Evolutionary conservation across 2,888 invertebrate species (phyloP), one percentile per base, ranked within the genome.

Genomic region (Deilephila porcellus): DNA sequence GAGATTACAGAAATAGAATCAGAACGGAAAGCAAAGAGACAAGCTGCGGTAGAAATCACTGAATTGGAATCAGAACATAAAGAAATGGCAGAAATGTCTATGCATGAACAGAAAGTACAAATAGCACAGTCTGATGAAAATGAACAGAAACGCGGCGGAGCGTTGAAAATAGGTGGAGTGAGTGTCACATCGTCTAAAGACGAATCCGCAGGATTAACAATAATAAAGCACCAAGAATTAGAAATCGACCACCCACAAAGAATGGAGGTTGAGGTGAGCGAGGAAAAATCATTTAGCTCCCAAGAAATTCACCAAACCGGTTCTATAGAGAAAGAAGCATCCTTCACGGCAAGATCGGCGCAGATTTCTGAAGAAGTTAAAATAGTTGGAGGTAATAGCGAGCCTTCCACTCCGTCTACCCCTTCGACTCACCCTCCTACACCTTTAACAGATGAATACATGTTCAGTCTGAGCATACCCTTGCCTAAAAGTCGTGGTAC

Each of bases 381-480:
- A 67, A n/a, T 34, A 45, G 45, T 60, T 17, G 29, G 60, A 60
- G 25, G 60, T 60, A 25, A 60, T 29, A 67, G 67, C 3, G 71
- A 71, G 19, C 59, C 71, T 6, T 60, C 71, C 5, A 90, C 56
- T 6, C 59, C 71, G 3, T 45, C 71, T 11, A 90, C 89, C 0
- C 92, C 93, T 0, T 81, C 89, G 1, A 87, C 86, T 0, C 79
- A 85, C 0, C 93, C 93, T 3, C 90, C 91, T 0, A 93, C 93
- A 2, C 94, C 94, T 19, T 72, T 94, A 60, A 91, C 90, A 1
- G 94, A 94, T 63, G 93, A 93, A 84, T 94, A 94, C 73, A 79
- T 94, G 0, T 94, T 94, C 72, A 88, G 90, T 76, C 84, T 94
- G 2, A 78, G 85, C 70, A 86, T 89, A 0, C 88, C 90, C 14